Percentiles rank a stretch among this genome's conserved stretches.
Evolutionary conservation across 2,113 vertebrate species (phyloP).

Genomic region (Marmota flaviventris): DNA sequence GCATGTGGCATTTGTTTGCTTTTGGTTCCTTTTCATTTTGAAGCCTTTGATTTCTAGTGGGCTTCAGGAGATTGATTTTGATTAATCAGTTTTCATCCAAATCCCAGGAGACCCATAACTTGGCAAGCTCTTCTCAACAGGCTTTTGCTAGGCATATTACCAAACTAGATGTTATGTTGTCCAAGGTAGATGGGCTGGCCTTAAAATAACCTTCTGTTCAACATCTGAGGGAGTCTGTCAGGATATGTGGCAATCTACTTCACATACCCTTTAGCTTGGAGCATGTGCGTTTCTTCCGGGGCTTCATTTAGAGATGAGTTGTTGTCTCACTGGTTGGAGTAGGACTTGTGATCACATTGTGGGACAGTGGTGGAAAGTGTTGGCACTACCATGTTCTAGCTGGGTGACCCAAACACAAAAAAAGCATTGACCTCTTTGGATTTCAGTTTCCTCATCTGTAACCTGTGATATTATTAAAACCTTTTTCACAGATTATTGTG

Average conservation of each 20-base stretch:
- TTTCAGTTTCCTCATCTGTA: constrained; percentile 17
- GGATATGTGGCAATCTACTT: not conserved
- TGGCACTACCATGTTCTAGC: not conserved
- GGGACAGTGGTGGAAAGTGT: not conserved
- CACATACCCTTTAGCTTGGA: not conserved
- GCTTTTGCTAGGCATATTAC: constrained; percentile 10
- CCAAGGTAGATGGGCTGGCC: not conserved
- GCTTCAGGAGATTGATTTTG: constrained; percentile 53
- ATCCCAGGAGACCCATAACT: constrained; percentile 16
- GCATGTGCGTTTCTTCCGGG: not conserved
- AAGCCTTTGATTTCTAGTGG: constrained; percentile 42
- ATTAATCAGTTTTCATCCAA: constrained; percentile 54
- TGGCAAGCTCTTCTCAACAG: not conserved
- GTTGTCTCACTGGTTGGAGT: not conserved
- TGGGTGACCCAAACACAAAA: constrained; percentile 7
- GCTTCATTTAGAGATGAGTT: not conserved
- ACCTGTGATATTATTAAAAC: not conserved
- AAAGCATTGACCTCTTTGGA: not conserved
- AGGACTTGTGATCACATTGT: not conserved
- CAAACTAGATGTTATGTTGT: constrained; percentile 49
- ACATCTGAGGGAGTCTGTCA: not conserved
- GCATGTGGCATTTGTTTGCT: not conserved
- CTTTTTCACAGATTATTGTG: not conserved
- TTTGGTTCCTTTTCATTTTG: constrained; percentile 49
- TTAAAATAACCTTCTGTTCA: constrained; percentile 60